Evolutionary conservation across 2,797 vertebrate species (phyloP), one percentile per base, ranked within the genome.

Genomic region (Dryobates pubescens): DNA sequence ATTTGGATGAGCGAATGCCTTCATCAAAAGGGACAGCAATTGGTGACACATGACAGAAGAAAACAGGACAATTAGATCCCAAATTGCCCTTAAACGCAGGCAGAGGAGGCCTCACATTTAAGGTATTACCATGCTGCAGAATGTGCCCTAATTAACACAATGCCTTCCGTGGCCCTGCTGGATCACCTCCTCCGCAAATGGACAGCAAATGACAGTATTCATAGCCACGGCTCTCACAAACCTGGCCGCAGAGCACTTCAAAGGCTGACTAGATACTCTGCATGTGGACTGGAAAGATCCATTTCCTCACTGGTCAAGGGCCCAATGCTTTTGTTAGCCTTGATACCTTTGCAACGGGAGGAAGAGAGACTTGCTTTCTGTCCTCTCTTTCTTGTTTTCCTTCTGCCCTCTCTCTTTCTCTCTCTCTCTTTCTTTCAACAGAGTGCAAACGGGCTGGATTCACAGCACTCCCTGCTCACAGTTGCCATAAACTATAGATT

Each of bases 141-240:
- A 91, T 83, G 81, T 91, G 82, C 54, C 62, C 78, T 47, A 83
- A 92, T 72, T 75, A 90, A 75, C 58, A 61, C 49, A 17, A n/a
- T 3, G 16, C 62, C 71, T 58, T 68, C 82, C 70, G 69, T 77
- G 87, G n/a, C 2, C 1, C 64, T 70, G 34, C 17, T 81, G 67
- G 54, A 76, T 58, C 58, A 23, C 54, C 8, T 91, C 74, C 59
- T 74, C 64, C 77, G 82, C 88, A 90, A 93, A 86, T 0, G 7
- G 71, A 36, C n/a, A 78, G 41, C 8, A 88, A 78, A 77, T 34
- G 12, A n/a, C 49, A 58, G 36, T 68, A 71, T 36, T 83, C 56
- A 56, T 0, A 82, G 61, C 14, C 49, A 78, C 0, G 62, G 51
- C 22, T 61, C 73, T 41, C 13, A 69, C 61, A 90, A 90, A 81